Percentiles rank a stretch among this genome's conserved stretches.
These are phyloP conservation scores for Zalophus californianus DNA, from an alignment of 2,797 vertebrate species.

Conservation along the genomic window DNA sequence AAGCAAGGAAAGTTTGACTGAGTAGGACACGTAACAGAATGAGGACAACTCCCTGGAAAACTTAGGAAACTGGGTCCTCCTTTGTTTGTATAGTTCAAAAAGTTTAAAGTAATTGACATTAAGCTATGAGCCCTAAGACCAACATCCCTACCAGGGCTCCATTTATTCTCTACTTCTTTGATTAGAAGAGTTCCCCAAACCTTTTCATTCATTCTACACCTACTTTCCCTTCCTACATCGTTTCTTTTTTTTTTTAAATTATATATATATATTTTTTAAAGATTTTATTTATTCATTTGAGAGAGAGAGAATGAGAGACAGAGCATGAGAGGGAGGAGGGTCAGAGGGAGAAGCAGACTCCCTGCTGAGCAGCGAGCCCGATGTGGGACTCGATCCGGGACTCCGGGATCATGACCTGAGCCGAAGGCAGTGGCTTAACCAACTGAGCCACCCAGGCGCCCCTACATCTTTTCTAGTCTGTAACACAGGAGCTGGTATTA, in stretches of 20 bases:
- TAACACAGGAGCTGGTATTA: neutral
- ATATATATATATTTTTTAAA: too few relatives aligned
- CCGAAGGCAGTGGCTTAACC: too few relatives aligned
- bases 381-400: too few relatives aligned
- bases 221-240: conserved; percentile 21
- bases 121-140: neutral
- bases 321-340: too few relatives aligned
- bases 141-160: conserved; percentile 1
- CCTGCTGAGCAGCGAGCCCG: too few relatives aligned
- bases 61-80: conserved; percentile 4
- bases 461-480: conserved; percentile 33
- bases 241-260: neutral
- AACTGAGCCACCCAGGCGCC: too few relatives aligned
- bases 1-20: conserved; percentile 50
- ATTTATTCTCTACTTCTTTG: conserved; percentile 10
- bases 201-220: conserved; percentile 27
- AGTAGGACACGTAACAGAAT: neutral
- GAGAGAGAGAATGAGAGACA: too few relatives aligned
- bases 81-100: neutral
- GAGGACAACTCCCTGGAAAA: conserved; percentile 51
- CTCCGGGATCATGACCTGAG: too few relatives aligned
- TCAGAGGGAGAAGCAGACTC: too few relatives aligned
- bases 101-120: conserved; percentile 45
- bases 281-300: too few relatives aligned
- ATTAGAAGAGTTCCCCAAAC: neutral